Conservation (phyloP, 2,113 vertebrate genomes). For the Phalacrocorax pelagicus region DNA sequence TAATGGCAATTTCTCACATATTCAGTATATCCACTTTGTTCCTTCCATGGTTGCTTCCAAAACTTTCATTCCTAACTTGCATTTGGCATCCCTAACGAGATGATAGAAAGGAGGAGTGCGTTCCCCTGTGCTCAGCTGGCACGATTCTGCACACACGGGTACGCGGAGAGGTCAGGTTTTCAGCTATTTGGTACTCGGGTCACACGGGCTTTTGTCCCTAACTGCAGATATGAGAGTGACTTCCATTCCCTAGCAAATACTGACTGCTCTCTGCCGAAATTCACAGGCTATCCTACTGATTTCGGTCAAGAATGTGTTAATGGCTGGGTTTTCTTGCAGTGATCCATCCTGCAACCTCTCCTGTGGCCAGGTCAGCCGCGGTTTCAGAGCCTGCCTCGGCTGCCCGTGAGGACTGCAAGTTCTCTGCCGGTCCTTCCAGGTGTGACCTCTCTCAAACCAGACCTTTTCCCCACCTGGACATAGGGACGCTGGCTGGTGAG, state of each 20-base stretch:
- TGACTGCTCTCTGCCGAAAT: no score
- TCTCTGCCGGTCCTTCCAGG: background rate
- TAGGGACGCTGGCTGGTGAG: background rate
- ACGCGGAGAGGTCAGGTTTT: background rate
- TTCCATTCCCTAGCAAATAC: background rate
- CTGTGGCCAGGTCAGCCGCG: background rate
- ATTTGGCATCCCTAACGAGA: background rate
- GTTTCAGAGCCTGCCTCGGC: background rate
- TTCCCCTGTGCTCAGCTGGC: background rate
- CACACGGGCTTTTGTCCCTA: background rate
- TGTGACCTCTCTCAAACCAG: background rate
- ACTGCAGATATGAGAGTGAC: background rate
- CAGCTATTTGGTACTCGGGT: no score
- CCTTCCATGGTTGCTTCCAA: background rate
- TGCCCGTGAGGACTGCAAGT: background rate
- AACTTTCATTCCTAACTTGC: background rate
- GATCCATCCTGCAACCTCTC: background rate
- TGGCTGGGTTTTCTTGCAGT: background rate
- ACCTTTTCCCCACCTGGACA: background rate
- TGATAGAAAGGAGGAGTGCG: background rate
- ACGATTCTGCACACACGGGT: rapidly evolving
- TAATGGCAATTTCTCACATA: background rate
- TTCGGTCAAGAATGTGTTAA: background rate
- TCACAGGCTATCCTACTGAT: no score
- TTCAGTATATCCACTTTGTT: background rate